Percentiles rank a stretch among this genome's conserved stretches.
Conservation (phyloP, 1,140 invertebrate species). For the Copidosoma floridanum region DNA sequence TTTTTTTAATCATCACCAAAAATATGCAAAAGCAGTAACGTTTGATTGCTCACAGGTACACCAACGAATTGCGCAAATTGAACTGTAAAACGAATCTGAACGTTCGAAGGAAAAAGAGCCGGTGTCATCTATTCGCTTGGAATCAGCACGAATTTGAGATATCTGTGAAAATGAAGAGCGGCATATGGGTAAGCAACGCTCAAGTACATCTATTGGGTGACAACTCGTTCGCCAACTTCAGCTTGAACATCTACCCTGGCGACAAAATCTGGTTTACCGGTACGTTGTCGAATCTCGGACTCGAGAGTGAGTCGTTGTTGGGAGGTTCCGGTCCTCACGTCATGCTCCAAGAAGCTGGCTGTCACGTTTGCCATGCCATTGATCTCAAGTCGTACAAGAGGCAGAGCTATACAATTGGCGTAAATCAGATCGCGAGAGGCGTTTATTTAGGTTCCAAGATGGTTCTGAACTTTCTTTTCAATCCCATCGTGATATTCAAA, state of each 20-base stretch:
- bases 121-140: slow-evolving; percentile 69
- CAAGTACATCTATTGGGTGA: slow-evolving; percentile 63
- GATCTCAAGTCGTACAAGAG: slow-evolving; percentile 58
- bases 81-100: slow-evolving; percentile 59
- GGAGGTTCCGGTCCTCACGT: slow-evolving; percentile 61
- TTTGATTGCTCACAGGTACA: too few relatives aligned
- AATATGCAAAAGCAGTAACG: too few relatives aligned
- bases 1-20: too few relatives aligned
- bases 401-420: slow-evolving; percentile 48
- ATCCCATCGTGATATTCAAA: slow-evolving; percentile 74
- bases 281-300: slow-evolving; percentile 49
- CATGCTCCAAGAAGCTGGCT: slow-evolving; percentile 65
- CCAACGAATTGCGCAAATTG: slow-evolving; percentile 51
- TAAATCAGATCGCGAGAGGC: slow-evolving; percentile 58
- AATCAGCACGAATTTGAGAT: slow-evolving; percentile 73
- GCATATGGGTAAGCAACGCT: slow-evolving; percentile 63
- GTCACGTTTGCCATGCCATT: slow-evolving; percentile 64
- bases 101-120: slow-evolving; percentile 57
- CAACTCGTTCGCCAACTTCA: slow-evolving; percentile 71
- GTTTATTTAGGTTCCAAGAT: slow-evolving; percentile 67
- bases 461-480: slow-evolving; percentile 72
- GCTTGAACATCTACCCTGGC: slow-evolving; percentile 62
- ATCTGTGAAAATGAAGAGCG: slow-evolving; percentile 66
- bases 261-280: slow-evolving; percentile 75
- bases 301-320: slow-evolving; percentile 54